A percentile compares a stretch with the other conserved stretches of the same genome.
phyloP scores from a whole-genome alignment of 2,888 invertebrate genomes.

The Plemyria rubiginata region DNA sequence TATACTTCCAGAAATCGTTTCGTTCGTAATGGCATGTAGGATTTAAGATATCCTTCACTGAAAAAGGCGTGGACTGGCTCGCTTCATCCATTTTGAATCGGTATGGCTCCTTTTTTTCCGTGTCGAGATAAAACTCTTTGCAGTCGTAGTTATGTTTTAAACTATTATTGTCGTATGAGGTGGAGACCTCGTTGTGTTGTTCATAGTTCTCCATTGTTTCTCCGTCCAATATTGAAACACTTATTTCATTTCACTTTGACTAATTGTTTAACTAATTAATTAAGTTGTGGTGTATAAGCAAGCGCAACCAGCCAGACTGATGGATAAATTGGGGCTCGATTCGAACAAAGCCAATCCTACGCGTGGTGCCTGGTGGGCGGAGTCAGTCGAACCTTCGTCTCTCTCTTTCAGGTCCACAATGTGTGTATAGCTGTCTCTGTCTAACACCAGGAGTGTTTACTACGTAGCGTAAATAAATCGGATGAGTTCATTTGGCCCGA shows the following conservation, averaged over 20 bases:
- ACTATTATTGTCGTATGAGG: conserved; percentile 67
- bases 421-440: conserved; percentile 48
- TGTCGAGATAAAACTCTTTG: conserved; percentile 64
- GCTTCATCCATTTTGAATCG: conserved; percentile 63
- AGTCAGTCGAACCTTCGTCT: conserved; percentile 53
- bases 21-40: conserved; percentile 68
- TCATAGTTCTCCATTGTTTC: conserved; percentile 69
- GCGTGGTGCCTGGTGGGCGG: conserved; percentile 65
- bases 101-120: conserved; percentile 53
- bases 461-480: conserved; percentile 71
- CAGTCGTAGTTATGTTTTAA: conserved; percentile 65
- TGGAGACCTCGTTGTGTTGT: conserved; percentile 72
- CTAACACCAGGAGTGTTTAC: conserved; percentile 61
- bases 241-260: conserved; percentile 59
- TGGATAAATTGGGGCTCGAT: conserved; percentile 59
- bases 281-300: conserved; percentile 69
- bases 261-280: conserved; percentile 67
- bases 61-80: conserved; percentile 69
- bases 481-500: conserved; percentile 74
- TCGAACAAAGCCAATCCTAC: conserved; percentile 69
- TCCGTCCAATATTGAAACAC: conserved; percentile 38
- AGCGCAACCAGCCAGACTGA: conserved; percentile 77
- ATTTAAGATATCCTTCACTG: conserved; percentile 75
- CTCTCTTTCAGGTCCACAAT: conserved; percentile 40
- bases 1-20: conserved; percentile 66